Evolutionary conservation across 64 coral and sea anemone species (phyloP).

Genomic region (Catalaphyllia jardinei): DNA sequence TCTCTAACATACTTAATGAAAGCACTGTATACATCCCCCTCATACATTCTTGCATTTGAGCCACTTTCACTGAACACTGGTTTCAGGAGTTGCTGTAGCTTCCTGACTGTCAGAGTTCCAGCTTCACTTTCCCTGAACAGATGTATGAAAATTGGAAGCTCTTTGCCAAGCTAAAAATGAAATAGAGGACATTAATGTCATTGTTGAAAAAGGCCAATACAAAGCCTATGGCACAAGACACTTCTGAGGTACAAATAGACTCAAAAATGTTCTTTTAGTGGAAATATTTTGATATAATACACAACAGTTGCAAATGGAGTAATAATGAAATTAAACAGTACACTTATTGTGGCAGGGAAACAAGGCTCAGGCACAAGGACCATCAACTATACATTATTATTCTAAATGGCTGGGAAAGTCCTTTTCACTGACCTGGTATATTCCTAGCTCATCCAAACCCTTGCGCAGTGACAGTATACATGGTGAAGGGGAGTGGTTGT

Average conservation of each 20-base stretch:
- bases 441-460: constrained; percentile 33
- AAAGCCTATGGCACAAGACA: no score
- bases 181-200: background rate
- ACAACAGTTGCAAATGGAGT: no score
- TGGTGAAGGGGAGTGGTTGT: background rate
- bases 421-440: constrained; percentile 51
- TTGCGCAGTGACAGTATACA: constrained; percentile 17
- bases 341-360: background rate
- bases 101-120: background rate
- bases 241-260: no score
- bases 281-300: no score
- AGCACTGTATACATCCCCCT: constrained; percentile 13
- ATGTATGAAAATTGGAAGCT: constrained; percentile 8
- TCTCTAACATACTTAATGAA: constrained; percentile 43
- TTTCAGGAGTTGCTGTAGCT: background rate
- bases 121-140: background rate
- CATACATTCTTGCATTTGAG: constrained; percentile 11
- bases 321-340: background rate
- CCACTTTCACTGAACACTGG: constrained; percentile 33
- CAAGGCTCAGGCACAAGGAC: background rate
- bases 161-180: background rate
- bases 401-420: background rate
- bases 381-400: background rate
- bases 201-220: no score
- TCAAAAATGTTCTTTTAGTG: no score